Evolutionary conservation across 2,888 invertebrate species (phyloP).

Genomic region (Halocaridina rubra): DNA sequence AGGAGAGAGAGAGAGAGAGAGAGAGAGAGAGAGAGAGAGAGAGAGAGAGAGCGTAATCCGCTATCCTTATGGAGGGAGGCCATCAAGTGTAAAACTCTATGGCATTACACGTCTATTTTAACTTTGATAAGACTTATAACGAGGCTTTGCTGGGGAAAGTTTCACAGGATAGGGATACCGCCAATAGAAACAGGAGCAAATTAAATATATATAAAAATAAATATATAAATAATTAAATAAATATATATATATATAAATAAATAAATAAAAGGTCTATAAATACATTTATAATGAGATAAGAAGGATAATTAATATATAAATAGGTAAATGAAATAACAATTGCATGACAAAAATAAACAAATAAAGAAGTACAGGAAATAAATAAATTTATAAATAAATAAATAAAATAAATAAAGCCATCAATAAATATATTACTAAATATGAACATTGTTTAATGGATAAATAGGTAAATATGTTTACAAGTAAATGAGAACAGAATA

Average conservation of each 20-base stretch:
- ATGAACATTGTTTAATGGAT: too few species aligned
- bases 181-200: not conserved
- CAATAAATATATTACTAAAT: not conserved
- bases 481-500: too few species aligned
- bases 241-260: constrained; percentile 14
- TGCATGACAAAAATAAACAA: not conserved
- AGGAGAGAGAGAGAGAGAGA: constrained; percentile 13
- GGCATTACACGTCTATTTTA: constrained; percentile 44
- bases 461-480: too few species aligned
- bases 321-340: not conserved
- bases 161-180: not conserved
- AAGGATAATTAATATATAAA: not conserved
- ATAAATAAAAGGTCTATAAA: constrained; percentile 12
- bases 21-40: not conserved
- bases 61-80: not conserved
- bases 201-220: not conserved
- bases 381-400: not conserved
- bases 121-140: constrained; percentile 30
- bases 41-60: not conserved
- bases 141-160: not conserved
- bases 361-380: not conserved
- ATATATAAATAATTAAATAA: not conserved
- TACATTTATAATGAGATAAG: not conserved
- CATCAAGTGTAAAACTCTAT: constrained; percentile 22
- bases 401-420: not conserved